phyloP scores from a whole-genome alignment of 2,888 invertebrate species.

The Acanthosepion lycidas region DNA sequence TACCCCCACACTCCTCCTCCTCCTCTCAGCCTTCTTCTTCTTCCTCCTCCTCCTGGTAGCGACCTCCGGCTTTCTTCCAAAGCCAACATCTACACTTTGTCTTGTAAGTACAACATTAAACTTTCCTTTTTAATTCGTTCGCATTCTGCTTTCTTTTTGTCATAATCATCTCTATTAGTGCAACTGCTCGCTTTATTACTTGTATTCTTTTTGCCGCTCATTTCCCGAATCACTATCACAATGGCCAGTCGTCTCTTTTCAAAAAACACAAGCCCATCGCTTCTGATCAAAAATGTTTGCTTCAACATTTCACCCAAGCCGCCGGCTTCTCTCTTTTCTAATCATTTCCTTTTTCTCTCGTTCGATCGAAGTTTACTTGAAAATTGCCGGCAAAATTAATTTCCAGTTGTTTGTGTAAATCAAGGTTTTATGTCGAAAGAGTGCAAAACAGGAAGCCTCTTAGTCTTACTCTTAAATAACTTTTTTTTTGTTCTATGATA shows the following conservation, averaged over 20 bases:
- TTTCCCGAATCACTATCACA: neutral
- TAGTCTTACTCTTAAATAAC: no score
- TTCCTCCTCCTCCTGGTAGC: neutral
- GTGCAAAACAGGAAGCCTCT: no score
- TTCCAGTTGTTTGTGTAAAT: no score
- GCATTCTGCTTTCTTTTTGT: neutral
- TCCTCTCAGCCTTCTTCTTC: neutral
- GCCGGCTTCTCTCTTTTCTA: no score
- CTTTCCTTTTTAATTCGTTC: neutral
- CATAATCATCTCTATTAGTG: no score
- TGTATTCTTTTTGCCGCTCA: neutral
- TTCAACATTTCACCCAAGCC: no score
- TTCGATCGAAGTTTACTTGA: no score
- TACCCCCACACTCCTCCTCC: neutral
- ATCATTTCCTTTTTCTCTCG: no score
- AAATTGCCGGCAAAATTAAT: no score
- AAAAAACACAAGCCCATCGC: neutral
- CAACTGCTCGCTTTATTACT: neutral
- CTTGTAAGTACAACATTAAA: slow-evolving; percentile 20
- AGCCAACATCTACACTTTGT: slow-evolving; percentile 21
- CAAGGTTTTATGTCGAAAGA: no score
- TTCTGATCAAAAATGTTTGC: neutral
- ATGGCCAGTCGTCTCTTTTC: neutral
- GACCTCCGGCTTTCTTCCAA: neutral
- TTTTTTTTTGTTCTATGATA: no score